Percentiles rank a stretch among this genome's conserved stretches.
Conservation (phyloP, 1,140 invertebrate species). For the Pemphigus obesinymphae region DNA sequence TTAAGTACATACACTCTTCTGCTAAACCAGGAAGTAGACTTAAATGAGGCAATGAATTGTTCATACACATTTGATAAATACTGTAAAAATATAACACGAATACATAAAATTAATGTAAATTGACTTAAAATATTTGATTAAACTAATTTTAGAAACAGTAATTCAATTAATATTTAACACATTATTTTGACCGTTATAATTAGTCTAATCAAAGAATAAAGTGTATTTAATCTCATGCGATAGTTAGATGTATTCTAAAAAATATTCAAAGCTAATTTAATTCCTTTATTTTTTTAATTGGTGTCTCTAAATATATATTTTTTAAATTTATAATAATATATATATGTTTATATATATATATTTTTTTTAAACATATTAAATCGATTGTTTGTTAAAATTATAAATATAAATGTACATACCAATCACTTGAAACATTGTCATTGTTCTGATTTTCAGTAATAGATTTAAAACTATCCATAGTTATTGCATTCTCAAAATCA, state of each 20-base stretch:
- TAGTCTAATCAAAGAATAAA: too few relatives aligned
- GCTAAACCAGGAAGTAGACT: not conserved
- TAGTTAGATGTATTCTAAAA: too few relatives aligned
- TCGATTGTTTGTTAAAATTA: not conserved
- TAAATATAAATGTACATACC: not conserved
- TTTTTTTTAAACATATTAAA: too few relatives aligned
- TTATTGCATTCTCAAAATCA: not conserved
- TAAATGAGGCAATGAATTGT: conserved; percentile 27
- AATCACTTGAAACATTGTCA: not conserved
- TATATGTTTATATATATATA: too few relatives aligned
- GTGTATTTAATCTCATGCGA: too few relatives aligned
- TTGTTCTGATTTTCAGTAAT: not conserved
- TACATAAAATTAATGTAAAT: not conserved
- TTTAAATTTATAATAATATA: too few relatives aligned
- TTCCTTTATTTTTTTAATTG: too few relatives aligned
- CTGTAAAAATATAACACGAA: conserved; percentile 4
- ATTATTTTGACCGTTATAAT: too few relatives aligned
- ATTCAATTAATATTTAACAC: too few relatives aligned
- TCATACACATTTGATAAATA: conserved; percentile 13
- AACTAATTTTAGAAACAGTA: not conserved
- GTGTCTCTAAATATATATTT: too few relatives aligned
- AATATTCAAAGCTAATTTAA: too few relatives aligned
- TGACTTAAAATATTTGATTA: not conserved
- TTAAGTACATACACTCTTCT: conserved; percentile 30
- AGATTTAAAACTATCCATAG: not conserved